Base-by-base conservation (phyloP, 1,140 invertebrate species). In the Platyura marginata region DNA sequence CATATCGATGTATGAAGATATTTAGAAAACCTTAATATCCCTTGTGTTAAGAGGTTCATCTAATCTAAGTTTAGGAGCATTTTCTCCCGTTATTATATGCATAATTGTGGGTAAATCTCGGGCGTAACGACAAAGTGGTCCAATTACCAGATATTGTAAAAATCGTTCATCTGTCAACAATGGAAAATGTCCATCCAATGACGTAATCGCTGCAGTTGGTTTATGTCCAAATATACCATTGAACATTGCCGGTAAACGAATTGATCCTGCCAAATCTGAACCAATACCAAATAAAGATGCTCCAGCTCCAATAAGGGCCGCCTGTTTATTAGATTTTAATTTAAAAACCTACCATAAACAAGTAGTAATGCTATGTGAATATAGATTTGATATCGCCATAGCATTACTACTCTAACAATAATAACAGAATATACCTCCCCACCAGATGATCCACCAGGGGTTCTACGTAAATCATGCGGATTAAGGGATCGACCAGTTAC, bases 221-320 rank as follows among this genome's bases (percentile, higher is more conserved):
- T 90, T 92, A 56, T 90, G 84, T 20, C 87, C 86, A 55, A 85
- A 93, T 21, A 93, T 65, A 16, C 90, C 89, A 61, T 78, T 85
- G 53, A 84, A 90, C 29, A 81, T 69, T 9, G 81, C 71, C 1
- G 90, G 90, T 49, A 94, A 64, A 3, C 36, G 3, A 3, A 94
- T 82, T 11, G 86, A 91, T 9, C 90, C 77, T 9, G 77, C 81
- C 43, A 93, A 75, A 59, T 95, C 90, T 0, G 85, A 86, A 9
- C 85, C 85, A 23, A 95, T 62, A 22, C 88, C 86, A 38, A 91
- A 69, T 0, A 81, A 56, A 0, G 83, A 78, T 13, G 77, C 84
- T 13, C 72, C 85, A 36, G 76, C 58, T 3, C 74, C 74, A 11
- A 87, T 56, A 1, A 87, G 48, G 2, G 79, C 75, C 0, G 62